Percentiles rank a stretch among this genome's conserved stretches.
phyloP scores from a whole-genome alignment of 2,113 vertebrate genomes.

The Mobula hypostoma region DNA sequence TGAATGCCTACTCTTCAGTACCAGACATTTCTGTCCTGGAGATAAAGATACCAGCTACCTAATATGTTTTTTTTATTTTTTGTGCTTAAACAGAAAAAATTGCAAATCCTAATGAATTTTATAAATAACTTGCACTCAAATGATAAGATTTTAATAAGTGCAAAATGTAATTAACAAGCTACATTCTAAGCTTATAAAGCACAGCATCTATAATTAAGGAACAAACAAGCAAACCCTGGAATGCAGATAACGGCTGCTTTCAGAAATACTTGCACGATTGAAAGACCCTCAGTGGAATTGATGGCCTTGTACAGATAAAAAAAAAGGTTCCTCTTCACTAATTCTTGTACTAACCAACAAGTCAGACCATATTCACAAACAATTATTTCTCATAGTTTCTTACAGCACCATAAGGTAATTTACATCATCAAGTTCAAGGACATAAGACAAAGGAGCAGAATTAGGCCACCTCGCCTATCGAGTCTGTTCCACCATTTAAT shows the following conservation, averaged over 20 bases:
- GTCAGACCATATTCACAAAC: not conserved
- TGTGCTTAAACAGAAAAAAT: not conserved
- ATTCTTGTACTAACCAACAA: not conserved
- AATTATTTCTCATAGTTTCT: no score
- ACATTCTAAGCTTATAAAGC: not conserved
- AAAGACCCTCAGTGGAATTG: not conserved
- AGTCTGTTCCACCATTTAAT: no score
- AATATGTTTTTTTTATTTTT: not conserved
- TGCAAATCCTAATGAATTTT: not conserved
- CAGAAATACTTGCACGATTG: not conserved
- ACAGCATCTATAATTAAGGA: not conserved
- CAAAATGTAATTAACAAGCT: not conserved
- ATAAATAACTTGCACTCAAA: not conserved
- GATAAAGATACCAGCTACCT: no score
- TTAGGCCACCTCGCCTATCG: no score
- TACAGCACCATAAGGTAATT: no score
- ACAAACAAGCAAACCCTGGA: not conserved
- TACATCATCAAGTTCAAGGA: no score
- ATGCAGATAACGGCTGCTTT: not conserved
- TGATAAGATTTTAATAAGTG: not conserved
- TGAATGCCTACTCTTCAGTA: no score
- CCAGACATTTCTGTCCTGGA: no score
- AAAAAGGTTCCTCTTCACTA: not conserved
- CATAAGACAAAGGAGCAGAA: no score
- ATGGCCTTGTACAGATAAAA: not conserved